These are phyloP conservation scores for Trissolcus brochymenae DNA, from an alignment of 2,888 invertebrate genomes.

Conservation along the genomic window DNA sequence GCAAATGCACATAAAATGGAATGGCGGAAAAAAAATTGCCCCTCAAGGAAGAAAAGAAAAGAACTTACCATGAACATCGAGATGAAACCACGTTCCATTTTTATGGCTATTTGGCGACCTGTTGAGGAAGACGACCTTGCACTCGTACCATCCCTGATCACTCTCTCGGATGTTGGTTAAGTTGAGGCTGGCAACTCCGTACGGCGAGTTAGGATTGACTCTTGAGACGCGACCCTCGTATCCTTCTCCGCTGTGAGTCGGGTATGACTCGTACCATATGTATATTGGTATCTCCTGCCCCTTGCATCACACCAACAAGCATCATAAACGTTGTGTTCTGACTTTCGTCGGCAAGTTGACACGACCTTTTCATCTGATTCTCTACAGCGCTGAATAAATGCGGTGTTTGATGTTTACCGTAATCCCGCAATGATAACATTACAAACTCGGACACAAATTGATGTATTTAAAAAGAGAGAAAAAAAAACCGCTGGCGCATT, in stretches of 20 bases:
- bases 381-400: slow-evolving; percentile 8
- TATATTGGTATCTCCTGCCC: slow-evolving; percentile 97
- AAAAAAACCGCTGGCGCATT: not conserved
- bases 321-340: slow-evolving; percentile 69
- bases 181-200: slow-evolving; percentile 95
- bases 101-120: slow-evolving; percentile 93
- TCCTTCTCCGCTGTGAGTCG: slow-evolving; percentile 95
- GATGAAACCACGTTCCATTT: slow-evolving; percentile 98
- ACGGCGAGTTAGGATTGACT: slow-evolving; percentile 90
- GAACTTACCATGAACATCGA: slow-evolving; percentile 90
- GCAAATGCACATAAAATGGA: not conserved
- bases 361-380: slow-evolving; percentile 32
- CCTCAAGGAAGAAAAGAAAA: not conserved
- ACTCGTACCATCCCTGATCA: slow-evolving; percentile 98
- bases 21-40: not conserved
- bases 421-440: not conserved
- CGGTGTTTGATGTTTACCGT: too few species aligned
- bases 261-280: slow-evolving; percentile 99
- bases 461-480: not conserved
- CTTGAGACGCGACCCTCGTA: slow-evolving; percentile 94
- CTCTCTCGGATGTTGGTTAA: slow-evolving; percentile 94
- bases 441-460: too few species aligned
- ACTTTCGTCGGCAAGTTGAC: slow-evolving; percentile 24
- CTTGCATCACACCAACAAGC: slow-evolving; percentile 79
- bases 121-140: slow-evolving; percentile 96